Conservation (phyloP, 2,797 vertebrate genomes). For the Steatocranus sp. region DNA sequence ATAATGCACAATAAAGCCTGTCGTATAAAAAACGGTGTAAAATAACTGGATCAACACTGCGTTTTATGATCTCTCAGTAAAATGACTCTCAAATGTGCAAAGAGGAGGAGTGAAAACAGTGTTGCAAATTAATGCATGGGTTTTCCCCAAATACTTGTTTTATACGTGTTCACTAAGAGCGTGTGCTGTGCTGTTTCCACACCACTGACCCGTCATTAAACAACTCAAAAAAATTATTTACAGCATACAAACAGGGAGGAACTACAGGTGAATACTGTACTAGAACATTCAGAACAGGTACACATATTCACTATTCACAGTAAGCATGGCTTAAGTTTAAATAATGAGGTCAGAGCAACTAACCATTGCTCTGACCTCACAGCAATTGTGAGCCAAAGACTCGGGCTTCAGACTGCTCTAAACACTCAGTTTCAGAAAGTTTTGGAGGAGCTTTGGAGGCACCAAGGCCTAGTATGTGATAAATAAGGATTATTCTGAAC, state of each 20-base stretch:
- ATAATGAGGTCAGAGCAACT: background rate
- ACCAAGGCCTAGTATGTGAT: background rate
- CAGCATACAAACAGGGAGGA: background rate
- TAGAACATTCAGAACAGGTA: background rate
- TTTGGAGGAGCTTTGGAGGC: background rate
- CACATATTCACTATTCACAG: background rate
- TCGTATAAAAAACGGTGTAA: constrained; percentile 93
- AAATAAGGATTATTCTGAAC: background rate
- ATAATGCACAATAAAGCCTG: constrained; percentile 93
- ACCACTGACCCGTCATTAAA: background rate
- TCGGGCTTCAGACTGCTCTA: background rate
- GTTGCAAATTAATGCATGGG: background rate
- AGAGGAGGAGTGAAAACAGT: constrained; percentile 28
- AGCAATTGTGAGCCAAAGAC: background rate
- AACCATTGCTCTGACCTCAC: background rate
- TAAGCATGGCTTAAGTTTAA: background rate
- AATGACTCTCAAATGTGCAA: constrained; percentile 74
- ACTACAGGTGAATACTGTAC: background rate
- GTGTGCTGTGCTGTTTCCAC: background rate
- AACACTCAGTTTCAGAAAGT: background rate
- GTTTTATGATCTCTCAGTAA: constrained; percentile 85
- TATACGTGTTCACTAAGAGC: background rate
- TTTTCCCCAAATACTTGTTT: background rate
- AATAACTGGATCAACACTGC: constrained; percentile 92
- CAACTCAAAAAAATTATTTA: background rate